Conservation (phyloP, 1,140 invertebrate genomes). For the Metaphire vulgaris region DNA sequence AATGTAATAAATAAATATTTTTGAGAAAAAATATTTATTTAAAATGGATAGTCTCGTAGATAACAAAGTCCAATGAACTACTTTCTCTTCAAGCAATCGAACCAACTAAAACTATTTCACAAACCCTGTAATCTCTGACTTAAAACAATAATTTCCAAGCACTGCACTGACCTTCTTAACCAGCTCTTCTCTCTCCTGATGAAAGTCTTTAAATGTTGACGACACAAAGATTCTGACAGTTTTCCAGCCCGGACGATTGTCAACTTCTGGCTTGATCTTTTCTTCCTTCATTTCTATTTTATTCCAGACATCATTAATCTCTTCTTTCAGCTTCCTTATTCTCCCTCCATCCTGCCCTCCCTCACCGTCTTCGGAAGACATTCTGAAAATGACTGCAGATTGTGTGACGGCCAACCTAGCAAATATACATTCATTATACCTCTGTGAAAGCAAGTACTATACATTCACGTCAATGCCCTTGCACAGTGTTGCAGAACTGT, state of each 20-base stretch:
- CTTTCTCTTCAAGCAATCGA: background rate
- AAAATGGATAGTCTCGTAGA: too few species aligned
- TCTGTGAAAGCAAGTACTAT: too few species aligned
- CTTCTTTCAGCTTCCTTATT: background rate
- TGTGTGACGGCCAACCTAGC: too few species aligned
- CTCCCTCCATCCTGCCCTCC: conserved; percentile 2
- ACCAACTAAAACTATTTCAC: background rate
- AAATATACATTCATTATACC: too few species aligned
- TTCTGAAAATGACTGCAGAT: too few species aligned
- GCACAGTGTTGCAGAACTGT: too few species aligned
- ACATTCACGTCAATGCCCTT: too few species aligned
- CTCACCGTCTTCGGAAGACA: too few species aligned
- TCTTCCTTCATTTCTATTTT: conserved; percentile 9
- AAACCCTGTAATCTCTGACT: background rate
- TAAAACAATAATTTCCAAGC: background rate
- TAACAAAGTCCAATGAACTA: too few species aligned
- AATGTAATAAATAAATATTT: conserved; percentile 17
- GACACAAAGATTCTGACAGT: conserved; percentile 49
- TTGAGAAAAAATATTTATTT: background rate
- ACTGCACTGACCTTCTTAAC: conserved; percentile 43
- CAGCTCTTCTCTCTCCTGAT: conserved; percentile 47
- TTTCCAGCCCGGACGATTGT: conserved; percentile 33
- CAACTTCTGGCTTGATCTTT: conserved; percentile 6
- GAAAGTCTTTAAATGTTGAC: conserved; percentile 49
- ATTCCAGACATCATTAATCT: conserved; percentile 10